These are phyloP conservation scores for Halcyon leucocephala DNA, from an alignment of 2,797 vertebrate species.

Conservation along the genomic window DNA sequence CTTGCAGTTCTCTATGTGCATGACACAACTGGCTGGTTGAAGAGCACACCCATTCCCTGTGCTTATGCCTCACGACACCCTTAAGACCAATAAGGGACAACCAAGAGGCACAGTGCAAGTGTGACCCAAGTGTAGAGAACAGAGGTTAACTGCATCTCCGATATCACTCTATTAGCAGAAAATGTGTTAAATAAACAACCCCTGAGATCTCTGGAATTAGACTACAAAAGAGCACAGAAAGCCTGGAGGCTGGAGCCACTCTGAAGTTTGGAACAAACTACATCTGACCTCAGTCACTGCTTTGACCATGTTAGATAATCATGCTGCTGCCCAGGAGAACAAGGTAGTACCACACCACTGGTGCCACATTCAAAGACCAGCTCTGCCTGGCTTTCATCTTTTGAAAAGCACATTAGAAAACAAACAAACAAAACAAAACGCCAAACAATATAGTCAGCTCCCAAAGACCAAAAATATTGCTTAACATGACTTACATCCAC, in stretches of 20 bases:
- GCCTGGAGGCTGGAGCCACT: background rate
- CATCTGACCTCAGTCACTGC: background rate
- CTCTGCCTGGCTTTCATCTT: background rate
- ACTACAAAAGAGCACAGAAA: background rate
- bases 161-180: background rate
- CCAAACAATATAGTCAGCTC: background rate
- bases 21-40: background rate
- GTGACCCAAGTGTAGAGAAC: background rate
- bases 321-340: background rate
- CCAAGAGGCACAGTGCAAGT: background rate
- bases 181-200: background rate
- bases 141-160: background rate
- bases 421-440: background rate
- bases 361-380: background rate
- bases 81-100: background rate
- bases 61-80: background rate
- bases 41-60: background rate
- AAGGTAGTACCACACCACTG: fast-evolving
- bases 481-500: fast-evolving
- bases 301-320: background rate
- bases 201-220: background rate
- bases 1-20: background rate
- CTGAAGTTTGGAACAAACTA: background rate
- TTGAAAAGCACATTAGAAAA: background rate
- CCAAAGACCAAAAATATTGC: background rate